Base-by-base conservation (phyloP, 2,797 vertebrate species). In the Dendrocincla tyrannina region DNA sequence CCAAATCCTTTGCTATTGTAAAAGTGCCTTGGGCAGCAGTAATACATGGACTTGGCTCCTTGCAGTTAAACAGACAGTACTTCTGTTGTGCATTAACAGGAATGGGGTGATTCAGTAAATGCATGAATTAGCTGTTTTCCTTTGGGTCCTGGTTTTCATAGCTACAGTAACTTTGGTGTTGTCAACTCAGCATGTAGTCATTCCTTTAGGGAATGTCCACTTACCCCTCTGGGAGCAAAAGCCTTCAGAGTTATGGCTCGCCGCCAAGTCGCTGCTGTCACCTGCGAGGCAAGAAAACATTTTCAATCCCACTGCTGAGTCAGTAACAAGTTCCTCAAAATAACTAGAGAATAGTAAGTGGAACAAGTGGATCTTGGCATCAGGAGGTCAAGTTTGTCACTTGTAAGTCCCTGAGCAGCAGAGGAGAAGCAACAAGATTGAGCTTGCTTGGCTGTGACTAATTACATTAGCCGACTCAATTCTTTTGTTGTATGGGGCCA, bases 51-150 rank as follows among this genome's bases (percentile, higher is more conserved):
- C 69, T 92, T 95, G 87, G 85, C 92, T 92, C 85, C 74, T 85
- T 80, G 32, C 60, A 50, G 41, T 92, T 88, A 81, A 94, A 75
- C 60, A 88, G 68, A 92, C 72, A 91, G 89, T 88, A 89, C 82
- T 96, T 91, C 92, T 96, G 84, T 91, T 97, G 96, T 96, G 92
- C 94, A 96, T 95, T 96, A 97, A 92, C 95, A 95, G 95, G 94
- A 92, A 95, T 56, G 62, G 92, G 94, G 89, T 97, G 97, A 97
- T 95, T 91, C 76, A 95, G 75, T 94, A 89, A 93, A 89, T 92
- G 56, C 92, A 91, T 89, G 81, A 91, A 93, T 95, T 92, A 95
- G 70, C 78, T 97, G 69, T 96, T 97, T 97, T 94, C 96, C 95
- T 96, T 80, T 89, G 94, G 91, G 86, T 89, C 89, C 95, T 88